These are phyloP conservation scores for Eremophila alpestris DNA, from an alignment of 2,797 vertebrate species.

Conservation along the genomic window DNA sequence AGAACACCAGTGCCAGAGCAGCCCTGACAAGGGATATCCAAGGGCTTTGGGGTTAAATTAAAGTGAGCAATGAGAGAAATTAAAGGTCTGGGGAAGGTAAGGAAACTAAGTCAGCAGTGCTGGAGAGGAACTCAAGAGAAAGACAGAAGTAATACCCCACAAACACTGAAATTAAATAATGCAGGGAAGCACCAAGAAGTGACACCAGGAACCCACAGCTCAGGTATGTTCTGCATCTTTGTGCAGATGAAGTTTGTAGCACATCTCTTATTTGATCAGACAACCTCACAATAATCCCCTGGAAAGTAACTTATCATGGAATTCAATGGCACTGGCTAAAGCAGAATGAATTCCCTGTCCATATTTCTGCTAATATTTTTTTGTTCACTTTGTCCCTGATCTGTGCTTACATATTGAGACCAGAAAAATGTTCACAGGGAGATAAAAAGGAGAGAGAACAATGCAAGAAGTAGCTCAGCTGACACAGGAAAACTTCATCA, in stretches of 20 bases:
- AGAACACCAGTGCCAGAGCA: not conserved
- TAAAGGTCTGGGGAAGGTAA: not conserved
- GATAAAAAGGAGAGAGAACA: not conserved
- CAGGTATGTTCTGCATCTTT: not conserved
- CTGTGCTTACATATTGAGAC: not conserved
- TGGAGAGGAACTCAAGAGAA: not conserved
- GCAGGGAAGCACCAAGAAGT: not conserved
- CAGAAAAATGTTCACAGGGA: not conserved
- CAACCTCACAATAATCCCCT: not conserved
- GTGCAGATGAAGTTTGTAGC: not conserved
- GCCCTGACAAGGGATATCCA: not conserved
- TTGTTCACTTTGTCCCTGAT: not conserved
- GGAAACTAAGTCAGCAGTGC: not conserved
- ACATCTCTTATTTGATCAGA: not conserved
- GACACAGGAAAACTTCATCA: not conserved
- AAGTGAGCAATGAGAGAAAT: not conserved
- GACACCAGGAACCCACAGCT: not conserved
- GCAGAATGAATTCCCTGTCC: not conserved
- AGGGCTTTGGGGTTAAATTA: not conserved
- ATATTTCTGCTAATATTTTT: not conserved
- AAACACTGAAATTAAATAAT: not conserved
- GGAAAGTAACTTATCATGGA: not conserved
- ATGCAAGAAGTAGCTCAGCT: not conserved
- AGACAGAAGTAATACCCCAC: not conserved
- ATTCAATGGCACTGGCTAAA: not conserved